phyloP scores from a whole-genome alignment of 2,797 vertebrate species.

The Uromys caudimaculatus region DNA sequence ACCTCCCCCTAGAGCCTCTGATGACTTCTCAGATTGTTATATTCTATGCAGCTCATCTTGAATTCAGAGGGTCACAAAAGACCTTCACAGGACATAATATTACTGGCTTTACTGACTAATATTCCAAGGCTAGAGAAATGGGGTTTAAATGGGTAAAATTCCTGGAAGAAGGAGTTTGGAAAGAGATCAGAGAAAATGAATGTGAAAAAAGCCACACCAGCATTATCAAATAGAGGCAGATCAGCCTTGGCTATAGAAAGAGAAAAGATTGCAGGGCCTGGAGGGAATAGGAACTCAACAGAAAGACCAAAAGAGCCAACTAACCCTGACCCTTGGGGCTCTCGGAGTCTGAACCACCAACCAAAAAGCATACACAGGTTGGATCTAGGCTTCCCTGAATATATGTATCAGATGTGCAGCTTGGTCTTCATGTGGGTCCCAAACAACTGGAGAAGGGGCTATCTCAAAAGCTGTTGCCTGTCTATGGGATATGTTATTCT shows the following conservation, averaged over 20 bases:
- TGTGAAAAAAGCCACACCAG: background rate
- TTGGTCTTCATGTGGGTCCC: background rate
- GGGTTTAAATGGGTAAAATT: background rate
- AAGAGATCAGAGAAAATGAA: background rate
- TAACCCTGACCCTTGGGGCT: background rate
- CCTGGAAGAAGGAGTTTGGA: background rate
- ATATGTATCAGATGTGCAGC: background rate
- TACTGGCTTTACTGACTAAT: background rate
- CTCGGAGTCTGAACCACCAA: background rate
- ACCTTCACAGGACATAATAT: background rate
- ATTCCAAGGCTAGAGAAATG: background rate
- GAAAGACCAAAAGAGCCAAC: too few species aligned
- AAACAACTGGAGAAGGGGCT: background rate
- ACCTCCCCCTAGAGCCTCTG: background rate
- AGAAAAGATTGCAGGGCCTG: too few species aligned
- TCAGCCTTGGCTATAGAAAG: background rate
- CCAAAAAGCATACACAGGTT: background rate
- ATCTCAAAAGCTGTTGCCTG: background rate
- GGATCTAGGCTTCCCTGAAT: background rate
- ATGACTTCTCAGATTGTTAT: background rate
- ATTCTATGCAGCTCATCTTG: fast-evolving
- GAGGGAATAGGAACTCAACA: too few species aligned
- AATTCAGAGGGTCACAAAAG: background rate
- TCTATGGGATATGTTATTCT: background rate
- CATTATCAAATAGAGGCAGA: background rate